Evolutionary conservation across 2,113 vertebrate genomes (phyloP).

Genomic region (Odocoileus hemionus): DNA sequence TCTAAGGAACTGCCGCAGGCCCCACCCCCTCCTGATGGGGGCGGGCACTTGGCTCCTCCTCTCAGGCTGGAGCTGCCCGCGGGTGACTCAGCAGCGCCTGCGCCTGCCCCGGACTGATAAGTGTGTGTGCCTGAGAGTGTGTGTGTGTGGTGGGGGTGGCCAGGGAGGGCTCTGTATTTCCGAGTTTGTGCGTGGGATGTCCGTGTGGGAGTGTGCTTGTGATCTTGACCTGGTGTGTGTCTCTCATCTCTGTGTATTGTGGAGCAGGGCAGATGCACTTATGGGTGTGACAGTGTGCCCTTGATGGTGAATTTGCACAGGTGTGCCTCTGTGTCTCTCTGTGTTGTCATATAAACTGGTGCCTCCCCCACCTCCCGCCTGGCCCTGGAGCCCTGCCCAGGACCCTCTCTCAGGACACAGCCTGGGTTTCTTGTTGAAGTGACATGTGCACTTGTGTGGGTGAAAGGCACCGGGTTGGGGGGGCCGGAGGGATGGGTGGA

Average conservation of each 20-base stretch:
- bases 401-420: not conserved
- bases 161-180: not conserved
- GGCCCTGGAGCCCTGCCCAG: not conserved
- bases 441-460: not conserved
- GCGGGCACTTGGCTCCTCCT: not conserved
- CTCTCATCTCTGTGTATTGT: not conserved
- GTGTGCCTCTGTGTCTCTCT: not conserved
- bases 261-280: too few relatives aligned
- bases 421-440: not conserved
- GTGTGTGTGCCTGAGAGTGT: not conserved
- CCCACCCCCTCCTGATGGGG: not conserved
- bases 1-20: not conserved
- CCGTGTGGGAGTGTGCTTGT: not conserved
- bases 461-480: not conserved
- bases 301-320: not conserved
- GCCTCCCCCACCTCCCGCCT: not conserved
- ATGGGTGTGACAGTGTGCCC: not conserved
- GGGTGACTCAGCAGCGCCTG: constrained; percentile 69
- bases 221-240: not conserved
- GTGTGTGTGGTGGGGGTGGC: not conserved
- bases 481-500: not conserved
- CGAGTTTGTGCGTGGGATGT: not conserved
- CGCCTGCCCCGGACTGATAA: constrained; percentile 61
- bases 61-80: not conserved
- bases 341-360: not conserved